Conservation (phyloP, 2,888 invertebrate genomes). For the Tetrapedia diversipes region DNA sequence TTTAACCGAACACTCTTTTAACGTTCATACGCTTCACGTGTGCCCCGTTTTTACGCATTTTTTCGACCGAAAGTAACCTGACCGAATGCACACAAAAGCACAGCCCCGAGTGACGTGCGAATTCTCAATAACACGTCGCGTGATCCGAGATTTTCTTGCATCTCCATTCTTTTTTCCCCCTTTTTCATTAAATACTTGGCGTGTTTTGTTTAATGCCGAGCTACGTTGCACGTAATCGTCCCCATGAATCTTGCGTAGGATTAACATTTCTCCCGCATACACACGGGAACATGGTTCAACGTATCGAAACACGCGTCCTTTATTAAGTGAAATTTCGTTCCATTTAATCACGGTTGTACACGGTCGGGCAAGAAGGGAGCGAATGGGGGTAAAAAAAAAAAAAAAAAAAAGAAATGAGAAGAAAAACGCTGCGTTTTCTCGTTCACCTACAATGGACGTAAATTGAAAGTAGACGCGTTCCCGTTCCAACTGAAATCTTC, state of each 20-base stretch:
- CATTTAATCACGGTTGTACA: neutral
- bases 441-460: slow-evolving; percentile 41
- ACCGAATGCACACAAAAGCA: neutral
- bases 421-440: slow-evolving; percentile 9
- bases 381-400: neutral
- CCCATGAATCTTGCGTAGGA: slow-evolving; percentile 24
- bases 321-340: slow-evolving; percentile 29
- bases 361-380: too few relatives aligned
- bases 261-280: slow-evolving; percentile 37
- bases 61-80: slow-evolving; percentile 19
- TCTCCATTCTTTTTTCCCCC: neutral
- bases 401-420: neutral
- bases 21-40: slow-evolving; percentile 27
- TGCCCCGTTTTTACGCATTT: slow-evolving; percentile 30
- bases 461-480: slow-evolving; percentile 45
- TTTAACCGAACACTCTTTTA: slow-evolving; percentile 27
- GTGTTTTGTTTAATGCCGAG: slow-evolving; percentile 38
- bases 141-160: neutral
- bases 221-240: slow-evolving; percentile 23
- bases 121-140: slow-evolving; percentile 39
- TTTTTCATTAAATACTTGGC: slow-evolving; percentile 23
- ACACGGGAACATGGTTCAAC: neutral
- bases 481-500: slow-evolving; percentile 40
- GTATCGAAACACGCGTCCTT: slow-evolving; percentile 26
- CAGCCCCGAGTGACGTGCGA: slow-evolving; percentile 14